Conservation (phyloP, 2,888 invertebrate species). For the Folsomia candida region DNA sequence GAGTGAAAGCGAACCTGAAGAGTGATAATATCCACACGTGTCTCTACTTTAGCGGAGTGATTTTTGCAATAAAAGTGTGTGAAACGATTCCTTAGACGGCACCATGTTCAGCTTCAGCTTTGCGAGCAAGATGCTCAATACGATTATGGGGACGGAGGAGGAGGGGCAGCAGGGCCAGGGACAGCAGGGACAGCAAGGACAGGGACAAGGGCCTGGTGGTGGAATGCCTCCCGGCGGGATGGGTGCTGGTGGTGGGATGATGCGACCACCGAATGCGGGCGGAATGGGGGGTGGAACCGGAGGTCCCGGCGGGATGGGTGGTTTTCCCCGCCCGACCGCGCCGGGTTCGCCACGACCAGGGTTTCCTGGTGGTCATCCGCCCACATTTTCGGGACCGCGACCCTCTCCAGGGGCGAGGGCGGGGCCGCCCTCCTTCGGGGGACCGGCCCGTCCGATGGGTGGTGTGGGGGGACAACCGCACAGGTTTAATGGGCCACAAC, state of each 20-base stretch:
- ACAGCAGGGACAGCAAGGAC: slow-evolving; percentile 19
- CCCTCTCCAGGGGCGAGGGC: slow-evolving; percentile 49
- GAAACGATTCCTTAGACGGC: slow-evolving; percentile 1
- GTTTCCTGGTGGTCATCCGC: slow-evolving; percentile 46
- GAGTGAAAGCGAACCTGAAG: no score
- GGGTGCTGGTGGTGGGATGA: slow-evolving; percentile 26
- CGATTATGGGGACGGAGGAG: slow-evolving; percentile 55
- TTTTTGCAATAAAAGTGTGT: slow-evolving; percentile 5
- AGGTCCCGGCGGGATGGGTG: background rate
- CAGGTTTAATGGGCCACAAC: slow-evolving; percentile 49
- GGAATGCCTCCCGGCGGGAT: slow-evolving; percentile 30
- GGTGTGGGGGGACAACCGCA: slow-evolving; percentile 50
- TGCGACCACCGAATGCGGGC: slow-evolving; percentile 16
- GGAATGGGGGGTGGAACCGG: slow-evolving; percentile 26
- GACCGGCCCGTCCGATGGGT: slow-evolving; percentile 46
- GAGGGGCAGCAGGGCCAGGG: slow-evolving; percentile 42
- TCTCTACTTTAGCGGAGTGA: no score
- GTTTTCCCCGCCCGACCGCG: slow-evolving; percentile 18
- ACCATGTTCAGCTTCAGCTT: slow-evolving; percentile 56
- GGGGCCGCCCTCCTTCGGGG: slow-evolving; percentile 49
- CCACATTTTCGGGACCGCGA: slow-evolving; percentile 48
- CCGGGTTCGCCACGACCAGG: slow-evolving; percentile 45
- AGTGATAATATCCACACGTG: no score
- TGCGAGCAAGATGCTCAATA: slow-evolving; percentile 57
- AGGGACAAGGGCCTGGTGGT: slow-evolving; percentile 30